A percentile compares a stretch with the other conserved stretches of the same genome.
Evolutionary conservation across 2,797 vertebrate genomes (phyloP).

Genomic region (Echeneis naucrates): DNA sequence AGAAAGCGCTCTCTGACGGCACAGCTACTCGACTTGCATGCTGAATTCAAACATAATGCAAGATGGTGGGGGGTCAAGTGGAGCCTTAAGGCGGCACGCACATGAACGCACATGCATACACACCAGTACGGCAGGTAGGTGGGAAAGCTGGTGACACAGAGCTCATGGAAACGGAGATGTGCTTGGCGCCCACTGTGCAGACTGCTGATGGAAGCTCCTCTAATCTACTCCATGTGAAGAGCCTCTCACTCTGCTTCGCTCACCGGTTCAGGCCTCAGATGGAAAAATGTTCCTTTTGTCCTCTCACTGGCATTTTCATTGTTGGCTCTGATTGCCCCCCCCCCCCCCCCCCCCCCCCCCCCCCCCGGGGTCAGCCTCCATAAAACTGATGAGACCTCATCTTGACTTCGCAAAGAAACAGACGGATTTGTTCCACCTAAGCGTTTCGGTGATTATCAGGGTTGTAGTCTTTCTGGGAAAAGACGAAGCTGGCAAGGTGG

Average conservation of each 20-base stretch:
- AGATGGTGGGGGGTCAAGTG: slow-evolving; percentile 13
- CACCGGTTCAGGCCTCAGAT: slow-evolving; percentile 4
- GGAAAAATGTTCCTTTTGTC: slow-evolving; percentile 23
- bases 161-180: slow-evolving; percentile 36
- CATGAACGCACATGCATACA: slow-evolving; percentile 22
- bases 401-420: slow-evolving; percentile 11
- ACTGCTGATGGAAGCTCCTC: slow-evolving; percentile 37
- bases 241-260: slow-evolving; percentile 25
- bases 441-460: slow-evolving; percentile 33
- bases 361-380: slow-evolving; percentile 17
- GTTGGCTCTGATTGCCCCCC: not conserved
- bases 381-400: slow-evolving; percentile 40
- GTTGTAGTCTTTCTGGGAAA: slow-evolving; percentile 9
- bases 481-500: not conserved
- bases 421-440: slow-evolving; percentile 32
- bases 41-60: slow-evolving; percentile 17
- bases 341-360: not conserved
- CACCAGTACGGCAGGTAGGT: slow-evolving; percentile 37
- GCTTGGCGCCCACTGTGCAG: slow-evolving; percentile 27
- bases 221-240: slow-evolving; percentile 53
- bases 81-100: not conserved
- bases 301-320: slow-evolving; percentile 28
- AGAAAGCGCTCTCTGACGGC: slow-evolving; percentile 2
- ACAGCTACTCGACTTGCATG: not conserved
- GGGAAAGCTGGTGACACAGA: too few relatives aligned